Percentiles rank a stretch among this genome's conserved stretches.
Evolutionary conservation across 2,797 vertebrate species (phyloP).

Genomic region (Acomys russatus): DNA sequence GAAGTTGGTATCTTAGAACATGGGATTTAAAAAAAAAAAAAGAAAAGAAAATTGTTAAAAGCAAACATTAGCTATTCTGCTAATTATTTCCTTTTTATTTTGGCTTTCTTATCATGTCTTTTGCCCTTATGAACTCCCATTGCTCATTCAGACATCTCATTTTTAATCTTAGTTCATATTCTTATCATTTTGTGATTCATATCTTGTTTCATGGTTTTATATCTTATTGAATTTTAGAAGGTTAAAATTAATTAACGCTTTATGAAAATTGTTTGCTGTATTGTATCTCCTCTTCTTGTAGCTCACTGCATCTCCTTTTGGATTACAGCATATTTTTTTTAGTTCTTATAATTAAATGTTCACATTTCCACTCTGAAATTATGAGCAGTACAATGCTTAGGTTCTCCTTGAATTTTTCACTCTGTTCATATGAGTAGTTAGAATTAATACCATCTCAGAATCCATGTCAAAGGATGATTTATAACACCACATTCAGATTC

Average conservation of each 20-base stretch:
- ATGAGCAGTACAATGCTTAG: neutral
- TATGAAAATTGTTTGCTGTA: neutral
- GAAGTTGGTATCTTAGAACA: neutral
- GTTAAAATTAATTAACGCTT: constrained; percentile 8
- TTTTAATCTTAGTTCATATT: constrained; percentile 39
- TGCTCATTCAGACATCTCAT: constrained; percentile 2
- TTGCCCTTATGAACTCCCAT: constrained; percentile 4
- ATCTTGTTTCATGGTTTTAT: neutral
- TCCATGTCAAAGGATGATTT: constrained; percentile 33
- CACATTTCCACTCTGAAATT: neutral
- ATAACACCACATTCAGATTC: neutral
- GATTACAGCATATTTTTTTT: neutral
- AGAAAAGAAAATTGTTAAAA: constrained; percentile 5
- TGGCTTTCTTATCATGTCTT: neutral
- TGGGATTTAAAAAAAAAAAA: neutral
- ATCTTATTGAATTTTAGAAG: constrained; percentile 46
- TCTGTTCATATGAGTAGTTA: neutral
- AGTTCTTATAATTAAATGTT: neutral
- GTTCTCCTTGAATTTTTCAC: constrained; percentile 22
- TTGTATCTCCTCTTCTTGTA: neutral
- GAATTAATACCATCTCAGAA: constrained; percentile 8
- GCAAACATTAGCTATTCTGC: constrained; percentile 1
- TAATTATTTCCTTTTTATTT: neutral
- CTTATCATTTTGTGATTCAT: constrained; percentile 48
- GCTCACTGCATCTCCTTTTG: neutral